These are phyloP conservation scores for Neolamprologus tretocephalus DNA, from an alignment of 2,113 vertebrate species.

Conservation along the genomic window DNA sequence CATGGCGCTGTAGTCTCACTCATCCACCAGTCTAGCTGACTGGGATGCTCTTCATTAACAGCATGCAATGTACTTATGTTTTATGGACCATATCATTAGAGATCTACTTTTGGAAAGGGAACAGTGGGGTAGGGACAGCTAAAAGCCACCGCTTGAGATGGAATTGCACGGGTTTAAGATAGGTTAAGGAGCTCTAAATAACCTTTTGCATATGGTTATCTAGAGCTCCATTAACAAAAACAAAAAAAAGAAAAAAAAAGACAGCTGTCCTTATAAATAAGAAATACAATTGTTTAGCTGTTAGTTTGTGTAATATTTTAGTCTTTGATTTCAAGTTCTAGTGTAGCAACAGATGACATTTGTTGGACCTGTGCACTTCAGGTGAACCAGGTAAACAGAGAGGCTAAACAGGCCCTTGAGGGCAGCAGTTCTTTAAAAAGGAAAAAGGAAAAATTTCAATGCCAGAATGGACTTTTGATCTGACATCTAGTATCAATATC, in stretches of 20 bases:
- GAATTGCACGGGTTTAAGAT: background rate
- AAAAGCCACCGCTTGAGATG: background rate
- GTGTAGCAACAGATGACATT: constrained; percentile 4
- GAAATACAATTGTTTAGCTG: background rate
- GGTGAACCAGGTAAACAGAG: background rate
- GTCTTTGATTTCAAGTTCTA: background rate
- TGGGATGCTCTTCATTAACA: constrained; percentile 57
- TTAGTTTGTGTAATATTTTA: background rate
- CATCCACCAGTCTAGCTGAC: constrained; percentile 11
- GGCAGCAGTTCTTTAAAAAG: background rate
- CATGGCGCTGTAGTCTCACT: constrained; percentile 13
- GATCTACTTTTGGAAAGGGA: constrained; percentile 23
- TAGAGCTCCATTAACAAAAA: background rate
- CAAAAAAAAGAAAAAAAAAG: background rate
- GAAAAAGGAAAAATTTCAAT: background rate
- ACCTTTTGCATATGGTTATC: background rate
- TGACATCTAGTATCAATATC: background rate
- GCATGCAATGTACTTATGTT: constrained; percentile 46
- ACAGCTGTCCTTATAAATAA: background rate
- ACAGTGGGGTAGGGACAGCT: background rate
- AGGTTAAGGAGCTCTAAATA: background rate
- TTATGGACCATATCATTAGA: constrained; percentile 54
- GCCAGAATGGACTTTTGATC: background rate
- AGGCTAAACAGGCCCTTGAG: background rate
- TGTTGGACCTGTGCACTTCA: constrained; percentile 6